Evolutionary conservation across 1,140 invertebrate species (phyloP), one percentile per base, ranked within the genome.

Genomic region (Meloidogyne hapla): DNA sequence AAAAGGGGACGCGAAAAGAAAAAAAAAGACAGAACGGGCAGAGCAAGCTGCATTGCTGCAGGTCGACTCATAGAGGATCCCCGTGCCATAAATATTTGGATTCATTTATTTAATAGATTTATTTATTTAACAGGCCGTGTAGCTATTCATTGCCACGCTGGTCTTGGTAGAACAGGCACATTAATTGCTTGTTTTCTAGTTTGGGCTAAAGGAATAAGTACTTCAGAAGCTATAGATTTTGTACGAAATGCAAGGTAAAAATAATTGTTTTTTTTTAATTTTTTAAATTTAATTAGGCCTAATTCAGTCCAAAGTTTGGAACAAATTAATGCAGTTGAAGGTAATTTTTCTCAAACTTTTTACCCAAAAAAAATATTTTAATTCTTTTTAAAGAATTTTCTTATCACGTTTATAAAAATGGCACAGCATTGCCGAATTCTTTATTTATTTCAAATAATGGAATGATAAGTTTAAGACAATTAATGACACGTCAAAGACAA

Each of bases 141-240:
- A 42, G 80, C 81, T n/a, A 56, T 82, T 64, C 80, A 82, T 74
- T 82, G 80, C 56, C 80, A 82, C 61, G 80, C 80, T 62, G 80
- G 80, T 18, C 68, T 82, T 28, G 79, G 81, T 33, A 40, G 81
- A 28, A 82, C 81, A 18, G 82, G 81, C 1, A 77, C 81, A 25
- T 23, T 82, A 13, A 83, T 82, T 48, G 81, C 81, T 15, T 80
- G 75, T 68, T 83, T 76, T 78, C 56, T 82, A 21, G 76, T 82
- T n/a, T 81, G 79, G 76, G 62, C 81, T 33, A 67, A 67, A 13
- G 79, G 81, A 23, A 67, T 81, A 67, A 48, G 63, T 38, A 56
- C 71, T 42, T 21, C 66, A 21, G 70, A 84, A 26, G 81, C 81
- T 25, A 45, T 82, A 18, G 67, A 81, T 33, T 65, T 72, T 2